Base-by-base conservation (phyloP, 2,113 vertebrate genomes). In the Tachycineta bicolor region DNA sequence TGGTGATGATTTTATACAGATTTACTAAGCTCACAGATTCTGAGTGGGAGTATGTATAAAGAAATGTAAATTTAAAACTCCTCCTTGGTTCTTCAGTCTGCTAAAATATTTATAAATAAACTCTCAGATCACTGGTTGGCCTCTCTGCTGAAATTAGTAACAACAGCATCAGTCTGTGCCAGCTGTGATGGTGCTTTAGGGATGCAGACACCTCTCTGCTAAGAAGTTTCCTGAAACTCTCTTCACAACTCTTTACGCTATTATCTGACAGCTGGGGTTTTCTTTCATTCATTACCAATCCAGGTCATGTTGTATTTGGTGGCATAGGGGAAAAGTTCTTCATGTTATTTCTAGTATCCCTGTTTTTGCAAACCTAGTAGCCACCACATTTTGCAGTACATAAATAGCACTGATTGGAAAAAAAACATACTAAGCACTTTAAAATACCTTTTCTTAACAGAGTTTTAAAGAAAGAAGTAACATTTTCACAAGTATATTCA, bases 41-140 rank as follows among this genome's bases (percentile, higher is more conserved):
- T 94, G 94, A 83, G 86, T 97, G 83, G 96, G 95, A 95, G 93
- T 94, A 91, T 88, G 81, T 89, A 97, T 94, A 95, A 95, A 96
- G 94, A 93, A 97, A 95, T 96, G 90, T 95, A 96, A 97, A 97
- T 95, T 94, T 96, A 83, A 96, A 96, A 96, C 89, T 96, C 96
- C 86, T 97, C 90, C 80, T 95, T 95, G 92, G 76, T 95, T 96
- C 90, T 95, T 95, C 89, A 95, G 94, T 95, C 89, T 96, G 96
- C 91, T 96, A 96, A 97, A 96, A 97, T 97, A 96, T 96, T 96
- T 96, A 96, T 97, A 96, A 97, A 97, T 96, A 95, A 96, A 93
- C 82, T 93, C 90, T 89, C 92, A 67, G 86, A 89, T 96, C 71
- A 75, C 83, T 89, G 49, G 87, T 94, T 89, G 83, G 79, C 88